Percentiles rank a stretch among this genome's conserved stretches.
phyloP scores from a whole-genome alignment of 2,888 invertebrate species.

The Ichneumoninae sp. region DNA sequence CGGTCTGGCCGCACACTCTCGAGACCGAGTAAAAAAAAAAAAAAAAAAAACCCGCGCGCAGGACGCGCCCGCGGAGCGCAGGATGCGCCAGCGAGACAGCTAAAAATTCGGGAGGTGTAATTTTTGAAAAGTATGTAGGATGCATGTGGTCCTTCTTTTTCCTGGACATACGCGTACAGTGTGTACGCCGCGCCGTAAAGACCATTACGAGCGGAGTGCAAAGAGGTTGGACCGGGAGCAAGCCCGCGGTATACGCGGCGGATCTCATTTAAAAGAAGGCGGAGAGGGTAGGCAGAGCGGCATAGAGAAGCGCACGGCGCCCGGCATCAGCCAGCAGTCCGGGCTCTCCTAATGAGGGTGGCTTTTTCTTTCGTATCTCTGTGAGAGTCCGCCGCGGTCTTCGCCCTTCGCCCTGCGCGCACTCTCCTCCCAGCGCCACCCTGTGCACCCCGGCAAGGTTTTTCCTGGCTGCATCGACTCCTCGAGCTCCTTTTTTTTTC shows the following conservation, averaged over 20 bases:
- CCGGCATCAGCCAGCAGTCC: slow-evolving; percentile 70
- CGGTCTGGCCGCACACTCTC: no score
- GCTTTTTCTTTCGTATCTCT: slow-evolving; percentile 74
- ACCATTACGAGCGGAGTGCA: slow-evolving; percentile 55
- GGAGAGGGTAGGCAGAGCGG: slow-evolving; percentile 44
- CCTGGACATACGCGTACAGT: not conserved
- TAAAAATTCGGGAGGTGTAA: not conserved
- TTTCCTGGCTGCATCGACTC: slow-evolving; percentile 44
- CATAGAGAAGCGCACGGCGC: slow-evolving; percentile 13
- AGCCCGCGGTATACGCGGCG: slow-evolving; percentile 65
- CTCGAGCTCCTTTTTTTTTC: slow-evolving; percentile 58
- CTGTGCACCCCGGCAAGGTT: slow-evolving; percentile 28
- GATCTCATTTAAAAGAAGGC: slow-evolving; percentile 76
- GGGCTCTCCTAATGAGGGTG: slow-evolving; percentile 78
- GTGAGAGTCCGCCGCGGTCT: slow-evolving; percentile 55
- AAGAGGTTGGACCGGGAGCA: slow-evolving; percentile 38
- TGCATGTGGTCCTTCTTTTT: not conserved
- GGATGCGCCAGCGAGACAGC: not conserved
- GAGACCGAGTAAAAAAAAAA: no score
- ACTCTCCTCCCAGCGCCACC: slow-evolving; percentile 46
- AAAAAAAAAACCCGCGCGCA: no score
- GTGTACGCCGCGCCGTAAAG: slow-evolving; percentile 5
- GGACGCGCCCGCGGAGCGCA: no score
- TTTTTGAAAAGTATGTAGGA: not conserved
- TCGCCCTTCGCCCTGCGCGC: slow-evolving; percentile 60